Base-by-base conservation (phyloP, 2,113 vertebrate genomes). In the Tragelaphus strepsiceros region DNA sequence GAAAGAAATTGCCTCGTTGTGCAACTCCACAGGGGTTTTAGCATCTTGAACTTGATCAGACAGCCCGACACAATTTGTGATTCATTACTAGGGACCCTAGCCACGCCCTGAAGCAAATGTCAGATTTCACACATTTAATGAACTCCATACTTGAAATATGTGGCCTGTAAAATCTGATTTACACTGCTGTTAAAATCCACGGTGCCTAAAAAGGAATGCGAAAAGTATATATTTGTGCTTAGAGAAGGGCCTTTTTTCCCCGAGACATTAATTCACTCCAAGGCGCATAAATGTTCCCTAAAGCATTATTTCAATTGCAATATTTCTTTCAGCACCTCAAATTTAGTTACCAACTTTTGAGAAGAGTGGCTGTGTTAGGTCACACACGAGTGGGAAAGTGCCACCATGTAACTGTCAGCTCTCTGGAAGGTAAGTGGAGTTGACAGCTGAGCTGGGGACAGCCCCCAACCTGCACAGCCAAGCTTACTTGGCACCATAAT, bases 251-350 rank as follows among this genome's bases (percentile, higher is more conserved):
- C 28, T 58, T 28, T 58, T 90, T 90, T 61, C 28, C 43, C 3
- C 1, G 15, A 3, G 97, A 93, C 98, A 96, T 98, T 99, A 98
- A 99, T 99, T 98, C 97, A 98, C 96, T 96, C 97, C 92, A 53
- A 98, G 96, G 97, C 97, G 11, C 94, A 98, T 94, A 98, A 98
- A 97, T 4, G 2, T 95, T 97, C 98, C 98, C 98, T 61, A 8
- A 98, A 98, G 98, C 95, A 24, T 98, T 24, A 98, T 98, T 99
- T 94, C 98, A 98, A 96, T 95, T 2, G 98, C 98, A 97, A 84
- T 98, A 98, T 99, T 99, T 99, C 99, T 99, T 99, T 99, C 99
- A 98, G 98, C 98, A 98, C 98, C 98, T 99, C 98, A 95, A 95
- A 98, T 99, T 98, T 98, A 98, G 97, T 98, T 83, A 0, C 97